Percentiles rank a stretch among this genome's conserved stretches.
Conservation (phyloP, 1,140 invertebrate genomes). For the Calycopis cecrops region DNA sequence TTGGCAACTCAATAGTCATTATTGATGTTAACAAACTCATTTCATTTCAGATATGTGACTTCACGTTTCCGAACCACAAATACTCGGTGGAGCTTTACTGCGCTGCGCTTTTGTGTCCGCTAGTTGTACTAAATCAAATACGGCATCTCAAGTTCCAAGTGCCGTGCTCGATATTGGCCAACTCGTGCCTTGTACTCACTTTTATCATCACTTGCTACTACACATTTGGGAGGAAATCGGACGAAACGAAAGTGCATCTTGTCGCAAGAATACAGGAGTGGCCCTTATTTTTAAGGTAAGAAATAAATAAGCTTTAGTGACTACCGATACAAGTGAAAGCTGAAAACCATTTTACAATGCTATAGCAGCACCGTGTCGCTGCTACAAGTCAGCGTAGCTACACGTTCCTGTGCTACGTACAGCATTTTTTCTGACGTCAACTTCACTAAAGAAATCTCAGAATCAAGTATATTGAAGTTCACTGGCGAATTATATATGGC, state of each 20-base stretch:
- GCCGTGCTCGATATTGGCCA: slow-evolving; percentile 84
- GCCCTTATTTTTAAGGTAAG: slow-evolving; percentile 80
- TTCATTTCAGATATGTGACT: slow-evolving; percentile 66
- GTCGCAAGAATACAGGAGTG: slow-evolving; percentile 63
- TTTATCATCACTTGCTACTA: slow-evolving; percentile 84
- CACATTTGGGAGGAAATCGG: slow-evolving; percentile 76
- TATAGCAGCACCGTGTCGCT: too few relatives aligned
- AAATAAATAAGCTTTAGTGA: too few relatives aligned
- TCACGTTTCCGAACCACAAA: slow-evolving; percentile 43
- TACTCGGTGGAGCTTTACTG: slow-evolving; percentile 73
- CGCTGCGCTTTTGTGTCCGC: slow-evolving; percentile 74
- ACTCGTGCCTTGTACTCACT: slow-evolving; percentile 80
- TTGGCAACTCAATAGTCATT: too few relatives aligned
- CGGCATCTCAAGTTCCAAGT: slow-evolving; percentile 83
- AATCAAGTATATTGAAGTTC: too few relatives aligned
- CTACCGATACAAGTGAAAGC: too few relatives aligned
- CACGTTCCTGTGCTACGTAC: too few relatives aligned
- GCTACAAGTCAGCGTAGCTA: too few relatives aligned
- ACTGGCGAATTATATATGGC: too few relatives aligned
- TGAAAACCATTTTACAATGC: too few relatives aligned
- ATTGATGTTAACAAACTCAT: neutral
- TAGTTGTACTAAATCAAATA: slow-evolving; percentile 80
- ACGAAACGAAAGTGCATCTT: slow-evolving; percentile 63
- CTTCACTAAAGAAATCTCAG: too few relatives aligned
- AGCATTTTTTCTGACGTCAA: too few relatives aligned